Evolutionary conservation across 2,797 vertebrate species (phyloP), one percentile per base, ranked within the genome.

Genomic region (Anguilla megastoma): DNA sequence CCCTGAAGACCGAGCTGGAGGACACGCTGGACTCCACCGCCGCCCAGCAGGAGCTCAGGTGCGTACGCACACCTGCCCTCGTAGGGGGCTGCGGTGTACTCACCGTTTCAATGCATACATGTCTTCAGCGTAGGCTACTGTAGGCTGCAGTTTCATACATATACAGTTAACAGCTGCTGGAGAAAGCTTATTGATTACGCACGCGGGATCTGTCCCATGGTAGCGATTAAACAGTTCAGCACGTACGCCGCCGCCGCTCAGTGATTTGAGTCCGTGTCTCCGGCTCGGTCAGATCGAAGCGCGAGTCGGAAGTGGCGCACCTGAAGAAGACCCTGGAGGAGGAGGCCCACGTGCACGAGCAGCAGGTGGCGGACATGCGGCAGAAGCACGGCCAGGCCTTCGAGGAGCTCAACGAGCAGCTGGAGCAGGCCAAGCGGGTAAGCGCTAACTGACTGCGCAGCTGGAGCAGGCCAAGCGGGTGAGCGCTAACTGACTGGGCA

Each of bases 11-110:
- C 0, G 98, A 99, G 90, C 92, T 99, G 90, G 98, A 99, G 91
- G 98, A 99, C 94, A 99, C 98, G 0, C 91, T 99, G 91, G 98
- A 99, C 92, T 97, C 98, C 0, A 99, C 98, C 0, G 98, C 98
- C 36, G 96, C 97, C 76, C 98, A 99, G 90, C 98, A 99, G 91
- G 98, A 99, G 90, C 97, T 99, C 88, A 97, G 98, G 93, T 96
- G 89, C 14, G n/a, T n/a, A 12, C 14, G 33, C 16, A 24, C 21
- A 80, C 41, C 12, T 21, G 30, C 30, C n/a, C 30, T 76, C 30
- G 18, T 5, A 14, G 14, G 33, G 74, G 14, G 33, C 16, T 36
- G 36, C 30, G 9, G 69, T 3, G 0, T 5, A 8, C 8, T 52
- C 69, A 10, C 30, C 18, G 18, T 2, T 4, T 5, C 5, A 12